phyloP scores from a whole-genome alignment of 2,113 vertebrate species.

The Otolemur garnettii region DNA sequence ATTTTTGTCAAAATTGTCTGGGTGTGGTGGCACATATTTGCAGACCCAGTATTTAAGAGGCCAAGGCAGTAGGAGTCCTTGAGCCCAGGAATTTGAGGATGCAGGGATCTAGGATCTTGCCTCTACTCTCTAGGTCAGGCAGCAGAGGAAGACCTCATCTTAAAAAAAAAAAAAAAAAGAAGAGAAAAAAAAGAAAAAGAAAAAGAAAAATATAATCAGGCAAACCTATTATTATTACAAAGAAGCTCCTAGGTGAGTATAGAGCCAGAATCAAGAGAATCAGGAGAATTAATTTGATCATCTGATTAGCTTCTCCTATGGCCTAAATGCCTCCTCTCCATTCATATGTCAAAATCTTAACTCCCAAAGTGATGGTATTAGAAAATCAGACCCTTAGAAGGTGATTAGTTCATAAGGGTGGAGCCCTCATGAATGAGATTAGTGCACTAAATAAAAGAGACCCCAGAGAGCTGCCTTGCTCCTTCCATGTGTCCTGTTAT shows the following conservation, averaged over 20 bases:
- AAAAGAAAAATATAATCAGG: background rate
- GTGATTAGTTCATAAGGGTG: background rate
- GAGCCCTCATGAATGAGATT: background rate
- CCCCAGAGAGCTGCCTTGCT: background rate
- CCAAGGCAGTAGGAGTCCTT: too few species aligned
- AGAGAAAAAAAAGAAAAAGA: too few species aligned
- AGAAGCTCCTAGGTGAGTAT: background rate
- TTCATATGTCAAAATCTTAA: background rate
- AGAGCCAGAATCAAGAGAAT: constrained; percentile 28
- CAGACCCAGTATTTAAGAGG: too few species aligned
- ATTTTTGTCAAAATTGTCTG: too few species aligned
- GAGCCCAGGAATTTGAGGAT: too few species aligned
- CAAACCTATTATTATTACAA: background rate
- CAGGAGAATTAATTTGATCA: background rate
- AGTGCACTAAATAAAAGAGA: background rate
- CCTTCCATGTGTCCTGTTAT: background rate
- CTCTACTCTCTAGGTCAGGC: background rate
- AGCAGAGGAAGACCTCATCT: background rate
- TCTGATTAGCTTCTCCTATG: background rate
- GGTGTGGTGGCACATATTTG: too few species aligned
- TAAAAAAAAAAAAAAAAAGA: background rate
- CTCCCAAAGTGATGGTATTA: background rate
- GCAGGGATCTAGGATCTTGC: too few species aligned
- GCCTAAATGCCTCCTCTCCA: background rate
- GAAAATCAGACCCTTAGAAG: background rate